phyloP scores from a whole-genome alignment of 2,888 invertebrate species.

The Xestoiulus laeticollis region DNA sequence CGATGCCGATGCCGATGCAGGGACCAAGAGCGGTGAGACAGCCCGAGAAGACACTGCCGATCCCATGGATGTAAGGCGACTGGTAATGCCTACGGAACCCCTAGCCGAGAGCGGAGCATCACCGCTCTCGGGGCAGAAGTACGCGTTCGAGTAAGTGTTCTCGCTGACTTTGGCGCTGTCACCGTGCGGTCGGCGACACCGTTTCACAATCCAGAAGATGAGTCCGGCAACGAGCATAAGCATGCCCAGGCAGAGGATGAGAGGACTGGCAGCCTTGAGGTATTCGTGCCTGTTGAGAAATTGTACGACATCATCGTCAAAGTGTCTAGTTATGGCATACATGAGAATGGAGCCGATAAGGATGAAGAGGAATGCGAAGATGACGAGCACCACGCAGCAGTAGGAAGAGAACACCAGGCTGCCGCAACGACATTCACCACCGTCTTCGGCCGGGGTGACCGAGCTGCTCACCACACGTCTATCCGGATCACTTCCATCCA shows the following conservation, averaged over 20 bases:
- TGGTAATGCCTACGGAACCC: not conserved
- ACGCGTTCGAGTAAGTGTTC: too few species aligned
- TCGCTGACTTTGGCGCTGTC: too few species aligned
- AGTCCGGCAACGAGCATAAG: not conserved
- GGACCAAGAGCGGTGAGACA: slow-evolving; percentile 42
- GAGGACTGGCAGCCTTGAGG: slow-evolving; percentile 46
- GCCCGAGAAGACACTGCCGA: slow-evolving; percentile 17
- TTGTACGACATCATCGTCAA: slow-evolving; percentile 40
- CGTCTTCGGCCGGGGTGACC: not conserved
- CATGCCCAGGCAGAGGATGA: slow-evolving; percentile 51
- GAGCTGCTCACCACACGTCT: not conserved
- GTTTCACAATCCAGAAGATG: too few species aligned
- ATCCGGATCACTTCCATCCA: not conserved
- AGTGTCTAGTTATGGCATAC: slow-evolving; percentile 15
- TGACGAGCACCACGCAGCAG: slow-evolving; percentile 51
- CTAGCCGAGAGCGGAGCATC: too few species aligned
- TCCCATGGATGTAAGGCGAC: not conserved
- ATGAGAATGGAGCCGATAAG: slow-evolving; percentile 49
- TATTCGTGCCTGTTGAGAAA: slow-evolving; percentile 47
- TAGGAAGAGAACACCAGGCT: slow-evolving; percentile 45
- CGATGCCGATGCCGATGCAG: not conserved
- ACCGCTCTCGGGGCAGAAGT: too few species aligned
- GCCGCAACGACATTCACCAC: slow-evolving; percentile 37
- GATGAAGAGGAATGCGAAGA: slow-evolving; percentile 49
- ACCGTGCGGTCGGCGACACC: too few species aligned